Base-by-base conservation (phyloP, 2,797 vertebrate genomes). In the Cyclura pinguis region DNA sequence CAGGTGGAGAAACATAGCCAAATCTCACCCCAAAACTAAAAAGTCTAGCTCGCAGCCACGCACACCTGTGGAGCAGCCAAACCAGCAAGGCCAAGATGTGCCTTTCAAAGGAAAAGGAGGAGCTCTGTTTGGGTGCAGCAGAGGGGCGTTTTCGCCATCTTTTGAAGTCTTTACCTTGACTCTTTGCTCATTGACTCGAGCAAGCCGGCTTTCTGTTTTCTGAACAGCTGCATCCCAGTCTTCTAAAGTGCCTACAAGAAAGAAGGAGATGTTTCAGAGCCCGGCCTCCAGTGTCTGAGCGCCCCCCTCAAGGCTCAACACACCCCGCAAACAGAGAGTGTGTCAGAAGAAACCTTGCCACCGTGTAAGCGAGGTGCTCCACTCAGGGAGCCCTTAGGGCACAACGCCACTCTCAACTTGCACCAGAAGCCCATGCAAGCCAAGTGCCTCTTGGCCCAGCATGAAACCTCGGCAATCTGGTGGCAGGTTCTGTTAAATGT, bases 171-270 rank as follows among this genome's bases (percentile, higher is more conserved):
- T 96, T 94, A 98, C 99, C 98, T 99, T 99, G 64, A 97, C 96
- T 94, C 99, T 98, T 94, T 99, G 98, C 93, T 99, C 98, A n/a
- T 98, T 98, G 67, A 99, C 97, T 55, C 98, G 97, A 93, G 98
- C 98, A 81, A 99, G 94, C 74, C 97, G 97, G 14, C 96, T 98
- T 94, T 99, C 98, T 0, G 98, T 99, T 96, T 99, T 99, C 95
- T 98, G 98, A 90, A 99, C 98, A 0, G 99, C 99, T 62, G 97
- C 89, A 85, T 99, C 99, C 99, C 99, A 99, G 90, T 99, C 99
- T 93, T 99, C 99, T 92, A 99, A 90, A 24, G 98, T 98, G 85
- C 99, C 99, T 99, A 93, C 6, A 7, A 29, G 24, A 50, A 32
- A 13, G 38, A 0, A 47, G 16, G 29, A 13, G 5, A 32, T 52